These are phyloP conservation scores for Eretmocerus hayati DNA, from an alignment of 2,888 invertebrate genomes.

Conservation along the genomic window DNA sequence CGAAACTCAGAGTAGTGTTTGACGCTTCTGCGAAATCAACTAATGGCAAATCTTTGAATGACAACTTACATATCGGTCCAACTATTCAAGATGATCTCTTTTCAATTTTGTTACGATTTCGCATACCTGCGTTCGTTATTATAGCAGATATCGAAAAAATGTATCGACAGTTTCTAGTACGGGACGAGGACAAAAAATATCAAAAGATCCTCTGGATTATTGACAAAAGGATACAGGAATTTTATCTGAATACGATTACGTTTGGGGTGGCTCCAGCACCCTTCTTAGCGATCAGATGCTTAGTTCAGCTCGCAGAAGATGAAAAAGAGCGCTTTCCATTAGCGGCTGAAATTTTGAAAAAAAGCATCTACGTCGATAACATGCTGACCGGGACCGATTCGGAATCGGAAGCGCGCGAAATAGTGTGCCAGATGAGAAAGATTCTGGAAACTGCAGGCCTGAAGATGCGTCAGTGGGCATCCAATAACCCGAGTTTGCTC, in stretches of 20 bases:
- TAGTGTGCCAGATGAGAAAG: not conserved
- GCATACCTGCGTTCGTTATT: not conserved
- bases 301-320: constrained; percentile 1
- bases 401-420: not conserved
- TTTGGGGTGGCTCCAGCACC: not conserved
- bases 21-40: not conserved
- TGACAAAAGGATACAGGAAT: not conserved
- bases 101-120: not conserved
- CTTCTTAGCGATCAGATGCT: constrained; percentile 2
- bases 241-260: not conserved
- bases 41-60: not conserved
- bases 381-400: not conserved
- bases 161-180: constrained; percentile 2
- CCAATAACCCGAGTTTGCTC: not conserved
- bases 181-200: not conserved
- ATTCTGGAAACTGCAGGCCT: not conserved
- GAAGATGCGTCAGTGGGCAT: not conserved
- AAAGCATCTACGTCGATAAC: constrained; percentile 1
- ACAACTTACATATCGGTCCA: not conserved
- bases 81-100: not conserved
- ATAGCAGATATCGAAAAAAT: constrained; percentile 1
- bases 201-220: constrained; percentile 1
- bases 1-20: not conserved
- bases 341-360: not conserved
- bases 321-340: not conserved